These are phyloP conservation scores for Ibycter americanus DNA, from an alignment of 2,797 vertebrate genomes.

Conservation along the genomic window DNA sequence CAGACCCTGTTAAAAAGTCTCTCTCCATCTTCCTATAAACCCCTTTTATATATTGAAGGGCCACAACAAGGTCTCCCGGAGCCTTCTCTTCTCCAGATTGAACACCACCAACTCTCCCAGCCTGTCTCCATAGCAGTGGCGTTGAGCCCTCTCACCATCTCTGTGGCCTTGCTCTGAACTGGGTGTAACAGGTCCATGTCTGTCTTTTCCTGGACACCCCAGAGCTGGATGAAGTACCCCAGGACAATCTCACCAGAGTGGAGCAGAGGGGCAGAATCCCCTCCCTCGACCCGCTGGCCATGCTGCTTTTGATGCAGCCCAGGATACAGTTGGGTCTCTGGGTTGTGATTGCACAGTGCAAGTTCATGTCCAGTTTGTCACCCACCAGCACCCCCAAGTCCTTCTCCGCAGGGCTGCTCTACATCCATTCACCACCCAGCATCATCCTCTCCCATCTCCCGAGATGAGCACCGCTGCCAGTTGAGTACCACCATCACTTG, in stretches of 20 bases:
- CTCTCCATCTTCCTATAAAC: background rate
- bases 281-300: background rate
- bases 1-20: background rate
- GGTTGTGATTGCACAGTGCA: background rate
- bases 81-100: background rate
- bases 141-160: background rate
- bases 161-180: background rate
- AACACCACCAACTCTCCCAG: background rate
- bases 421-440: background rate
- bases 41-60: background rate
- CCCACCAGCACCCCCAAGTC: background rate
- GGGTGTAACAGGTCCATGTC: background rate
- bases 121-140: background rate
- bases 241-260: background rate
- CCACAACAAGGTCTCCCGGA: background rate
- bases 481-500: background rate
- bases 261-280: background rate
- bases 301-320: background rate
- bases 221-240: background rate
- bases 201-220: background rate
- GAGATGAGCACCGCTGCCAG: background rate
- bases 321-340: background rate
- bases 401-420: background rate
- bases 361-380: background rate
- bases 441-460: fast-evolving